Conservation (phyloP, 1,140 invertebrate genomes). For the Bursaphelenchus mucronatus region DNA sequence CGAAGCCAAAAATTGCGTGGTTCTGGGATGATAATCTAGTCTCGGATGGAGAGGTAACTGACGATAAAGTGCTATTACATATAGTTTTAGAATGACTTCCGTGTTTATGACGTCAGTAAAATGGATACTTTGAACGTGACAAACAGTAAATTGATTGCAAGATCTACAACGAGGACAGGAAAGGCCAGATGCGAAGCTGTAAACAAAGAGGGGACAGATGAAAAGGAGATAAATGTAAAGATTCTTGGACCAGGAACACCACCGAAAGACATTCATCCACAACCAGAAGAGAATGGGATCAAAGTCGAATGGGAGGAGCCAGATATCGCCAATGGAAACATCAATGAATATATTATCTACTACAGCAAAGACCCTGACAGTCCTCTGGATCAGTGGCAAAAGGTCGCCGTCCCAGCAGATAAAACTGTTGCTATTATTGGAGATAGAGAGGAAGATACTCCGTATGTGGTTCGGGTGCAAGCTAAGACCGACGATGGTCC, state of each 20-base stretch:
- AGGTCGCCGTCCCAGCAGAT: slow-evolving; percentile 45
- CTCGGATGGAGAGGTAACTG: slow-evolving; percentile 52
- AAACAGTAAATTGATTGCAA: slow-evolving; percentile 52
- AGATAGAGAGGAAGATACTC: slow-evolving; percentile 57
- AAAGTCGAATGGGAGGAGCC: slow-evolving; percentile 56
- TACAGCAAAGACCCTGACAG: slow-evolving; percentile 57
- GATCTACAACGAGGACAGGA: slow-evolving; percentile 53
- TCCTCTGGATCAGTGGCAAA: slow-evolving; percentile 51
- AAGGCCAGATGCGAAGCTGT: slow-evolving; percentile 52
- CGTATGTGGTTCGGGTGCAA: slow-evolving; percentile 55
- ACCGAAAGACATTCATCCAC: slow-evolving; percentile 47
- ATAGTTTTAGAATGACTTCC: slow-evolving; percentile 48
- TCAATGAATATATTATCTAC: slow-evolving; percentile 58
- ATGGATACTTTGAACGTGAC: slow-evolving; percentile 48
- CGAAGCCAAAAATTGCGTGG: slow-evolving; percentile 59
- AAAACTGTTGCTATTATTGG: slow-evolving; percentile 37
- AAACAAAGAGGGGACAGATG: slow-evolving; percentile 52
- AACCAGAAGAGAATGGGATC: slow-evolving; percentile 51
- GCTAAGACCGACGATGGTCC: slow-evolving; percentile 55
- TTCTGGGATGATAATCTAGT: slow-evolving; percentile 50
- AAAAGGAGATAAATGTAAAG: slow-evolving; percentile 51
- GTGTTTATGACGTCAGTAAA: slow-evolving; percentile 53
- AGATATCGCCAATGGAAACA: slow-evolving; percentile 49
- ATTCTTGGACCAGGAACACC: slow-evolving; percentile 55
- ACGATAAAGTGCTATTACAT: slow-evolving; percentile 14